A percentile compares a stretch with the other conserved stretches of the same genome.
Conservation (phyloP, 2,797 vertebrate species). For the Dromococcyx pavoninus region DNA sequence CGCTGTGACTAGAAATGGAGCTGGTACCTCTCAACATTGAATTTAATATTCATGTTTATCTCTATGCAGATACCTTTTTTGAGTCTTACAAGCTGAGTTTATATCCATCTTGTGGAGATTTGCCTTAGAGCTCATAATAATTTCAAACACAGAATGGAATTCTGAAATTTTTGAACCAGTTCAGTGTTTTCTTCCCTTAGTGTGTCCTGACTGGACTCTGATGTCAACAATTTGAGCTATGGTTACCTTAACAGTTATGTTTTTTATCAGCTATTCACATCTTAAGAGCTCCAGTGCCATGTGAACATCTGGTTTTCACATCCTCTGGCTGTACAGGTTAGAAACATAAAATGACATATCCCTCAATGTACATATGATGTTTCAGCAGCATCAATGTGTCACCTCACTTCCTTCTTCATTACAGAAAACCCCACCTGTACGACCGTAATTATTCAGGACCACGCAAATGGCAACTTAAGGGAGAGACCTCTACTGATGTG, state of each 20-base stretch:
- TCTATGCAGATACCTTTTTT: neutral
- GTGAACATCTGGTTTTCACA: neutral
- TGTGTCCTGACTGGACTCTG: neutral
- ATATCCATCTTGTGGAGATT: neutral
- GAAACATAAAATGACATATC: neutral
- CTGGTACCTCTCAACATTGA: neutral
- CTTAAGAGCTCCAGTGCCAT: neutral
- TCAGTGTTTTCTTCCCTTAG: neutral
- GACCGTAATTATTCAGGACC: neutral
- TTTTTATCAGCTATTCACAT: neutral
- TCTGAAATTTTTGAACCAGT: neutral
- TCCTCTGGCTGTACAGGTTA: neutral
- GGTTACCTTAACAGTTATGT: neutral
- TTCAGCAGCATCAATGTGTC: neutral
- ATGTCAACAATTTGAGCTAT: neutral
- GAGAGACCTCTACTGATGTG: neutral
- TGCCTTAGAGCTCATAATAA: neutral
- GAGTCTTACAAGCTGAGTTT: neutral
- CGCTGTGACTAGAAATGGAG: neutral
- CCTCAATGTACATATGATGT: neutral
- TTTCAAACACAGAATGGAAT: neutral
- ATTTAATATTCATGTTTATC: neutral
- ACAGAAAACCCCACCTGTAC: rapidly evolving
- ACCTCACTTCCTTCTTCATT: neutral
- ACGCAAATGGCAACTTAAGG: neutral